Conservation (phyloP, 2,888 invertebrate species). For the Cetonia aurata region DNA sequence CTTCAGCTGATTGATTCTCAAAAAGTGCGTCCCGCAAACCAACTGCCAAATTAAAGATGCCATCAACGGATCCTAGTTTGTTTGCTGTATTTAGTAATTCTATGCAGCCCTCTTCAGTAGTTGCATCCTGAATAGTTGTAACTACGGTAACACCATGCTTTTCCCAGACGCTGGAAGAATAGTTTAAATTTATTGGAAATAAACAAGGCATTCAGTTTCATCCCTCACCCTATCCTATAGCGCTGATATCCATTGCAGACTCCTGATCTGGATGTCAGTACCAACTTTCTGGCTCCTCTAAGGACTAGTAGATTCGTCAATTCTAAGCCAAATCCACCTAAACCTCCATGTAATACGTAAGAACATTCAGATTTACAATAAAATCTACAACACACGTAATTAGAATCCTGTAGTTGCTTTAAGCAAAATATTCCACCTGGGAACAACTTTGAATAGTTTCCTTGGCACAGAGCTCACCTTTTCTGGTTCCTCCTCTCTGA, state of each 20-base stretch:
- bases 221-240: constrained; percentile 73
- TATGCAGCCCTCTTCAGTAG: constrained; percentile 77
- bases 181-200: not conserved
- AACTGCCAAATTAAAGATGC: constrained; percentile 92
- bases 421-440: constrained; percentile 48
- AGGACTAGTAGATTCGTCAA: constrained; percentile 87
- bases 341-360: constrained; percentile 80
- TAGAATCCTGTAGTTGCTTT: not conserved
- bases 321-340: constrained; percentile 94
- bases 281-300: constrained; percentile 82
- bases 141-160: constrained; percentile 77
- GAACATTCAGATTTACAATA: constrained; percentile 43
- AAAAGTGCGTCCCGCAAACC: constrained; percentile 81
- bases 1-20: constrained; percentile 80
- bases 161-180: constrained; percentile 69
- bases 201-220: not conserved
- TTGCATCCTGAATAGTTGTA: constrained; percentile 80
- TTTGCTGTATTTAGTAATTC: constrained; percentile 76
- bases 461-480: not conserved
- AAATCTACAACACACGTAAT: constrained; percentile 68
- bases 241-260: constrained; percentile 86
- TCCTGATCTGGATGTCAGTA: constrained; percentile 86
- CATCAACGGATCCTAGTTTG: constrained; percentile 79
- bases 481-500: constrained; percentile 59
- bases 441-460: constrained; percentile 45